Evolutionary conservation across 53 echinoderm and acorn worm species (phyloP).

Genomic region (Zoroaster sp.): DNA sequence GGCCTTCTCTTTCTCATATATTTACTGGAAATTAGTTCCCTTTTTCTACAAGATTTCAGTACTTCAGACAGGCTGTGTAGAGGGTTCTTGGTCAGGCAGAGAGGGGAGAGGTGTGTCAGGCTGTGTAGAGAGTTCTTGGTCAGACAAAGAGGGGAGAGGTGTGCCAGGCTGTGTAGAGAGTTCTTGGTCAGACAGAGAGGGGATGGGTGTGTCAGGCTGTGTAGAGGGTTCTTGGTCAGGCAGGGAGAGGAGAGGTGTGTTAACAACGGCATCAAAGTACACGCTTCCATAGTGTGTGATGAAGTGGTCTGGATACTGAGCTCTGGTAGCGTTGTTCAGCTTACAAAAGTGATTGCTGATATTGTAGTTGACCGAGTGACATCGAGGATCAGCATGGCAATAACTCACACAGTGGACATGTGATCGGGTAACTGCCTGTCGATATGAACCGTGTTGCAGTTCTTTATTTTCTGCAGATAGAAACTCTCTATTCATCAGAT

Average conservation of each 20-base stretch:
- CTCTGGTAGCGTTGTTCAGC: not conserved
- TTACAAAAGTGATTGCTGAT: not conserved
- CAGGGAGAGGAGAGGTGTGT: not conserved
- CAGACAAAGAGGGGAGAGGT: too few species aligned
- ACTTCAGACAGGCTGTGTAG: too few species aligned
- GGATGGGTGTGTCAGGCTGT: too few species aligned
- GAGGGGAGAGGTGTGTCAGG: too few species aligned
- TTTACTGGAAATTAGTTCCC: too few species aligned
- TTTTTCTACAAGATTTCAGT: too few species aligned
- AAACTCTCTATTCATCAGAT: not conserved
- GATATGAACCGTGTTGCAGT: not conserved
- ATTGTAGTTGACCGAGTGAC: slow-evolving; percentile 2
- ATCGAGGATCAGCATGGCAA: not conserved
- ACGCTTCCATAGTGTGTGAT: slow-evolving; percentile 11
- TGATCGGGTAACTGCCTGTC: not conserved
- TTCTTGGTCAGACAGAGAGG: too few species aligned
- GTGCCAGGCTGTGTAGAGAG: too few species aligned
- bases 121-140: too few species aligned
- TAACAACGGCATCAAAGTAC: not conserved
- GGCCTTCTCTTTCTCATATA: too few species aligned
- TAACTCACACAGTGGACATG: slow-evolving; percentile 2
- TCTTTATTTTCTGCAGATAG: not conserved
- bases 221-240: not conserved
- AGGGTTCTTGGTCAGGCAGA: too few species aligned
- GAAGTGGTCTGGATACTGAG: not conserved